Evolutionary conservation across 2,797 vertebrate species (phyloP), one percentile per base, ranked within the genome.

Genomic region (Argya squamiceps): DNA sequence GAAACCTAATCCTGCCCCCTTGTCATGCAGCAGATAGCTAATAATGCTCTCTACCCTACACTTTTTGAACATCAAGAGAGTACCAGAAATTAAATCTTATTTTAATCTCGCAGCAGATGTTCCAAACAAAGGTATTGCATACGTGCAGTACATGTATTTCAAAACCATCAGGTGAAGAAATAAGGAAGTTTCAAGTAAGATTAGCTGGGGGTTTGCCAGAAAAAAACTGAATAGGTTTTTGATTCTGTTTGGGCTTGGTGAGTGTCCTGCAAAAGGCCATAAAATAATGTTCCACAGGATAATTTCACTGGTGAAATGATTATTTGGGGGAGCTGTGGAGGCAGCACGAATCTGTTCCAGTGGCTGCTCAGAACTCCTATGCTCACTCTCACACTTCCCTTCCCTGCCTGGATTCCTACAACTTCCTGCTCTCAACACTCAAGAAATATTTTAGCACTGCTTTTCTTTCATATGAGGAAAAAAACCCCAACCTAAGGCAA

Each of bases 1-100:
- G 99, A 99, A 99, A 99, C 98, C 98, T 98, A 99, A 99, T 98
- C 98, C 98, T 97, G 97, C 98, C 89, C 97, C 97, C 98, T 98
- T 98, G 98, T 98, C 98, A 98, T 97, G 93, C 93, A 69, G 74
- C 96, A 98, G 98, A 98, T 98, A 98, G 97, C 95, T 96, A 98
- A 98, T 97, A 97, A 97, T 1, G 60, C 95, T 97, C 75, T 90
- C 96, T 96, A 94, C 89, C 95, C 93, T 80, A 92, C 93, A 95
- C 92, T 97, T 97, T 96, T 77, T 86, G 85, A 96, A 94, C 97
- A 97, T 97, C 97, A 96, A 97, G 96, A 96, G 93, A 21, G 60
- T 95, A 94, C 94, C 95, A 97, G 93, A 96, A 97, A 97, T 97
- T 93, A 95, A 94, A 95, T 96, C 92, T 97, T 89, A 94, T 97